Evolutionary conservation across 1,140 invertebrate genomes (phyloP).

Genomic region (Orchesella cincta): DNA sequence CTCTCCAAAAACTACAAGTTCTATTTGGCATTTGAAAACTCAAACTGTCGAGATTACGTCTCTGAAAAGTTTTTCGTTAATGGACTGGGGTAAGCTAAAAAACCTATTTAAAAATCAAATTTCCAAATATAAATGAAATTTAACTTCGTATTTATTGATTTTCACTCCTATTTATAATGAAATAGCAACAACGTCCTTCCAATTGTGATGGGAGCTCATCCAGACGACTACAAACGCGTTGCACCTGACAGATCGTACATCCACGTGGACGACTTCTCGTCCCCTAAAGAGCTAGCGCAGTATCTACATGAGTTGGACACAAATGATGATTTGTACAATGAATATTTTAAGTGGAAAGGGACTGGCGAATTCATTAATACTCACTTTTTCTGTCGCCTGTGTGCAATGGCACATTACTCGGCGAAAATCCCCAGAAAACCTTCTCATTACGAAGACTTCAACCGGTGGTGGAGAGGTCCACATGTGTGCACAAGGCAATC

Average conservation of each 20-base stretch:
- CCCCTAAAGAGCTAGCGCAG: constrained; percentile 77
- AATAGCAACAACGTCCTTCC: constrained; percentile 81
- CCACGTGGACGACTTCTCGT: constrained; percentile 91
- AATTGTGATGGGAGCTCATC: constrained; percentile 92
- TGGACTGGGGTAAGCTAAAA: constrained; percentile 76
- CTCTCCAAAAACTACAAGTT: constrained; percentile 96
- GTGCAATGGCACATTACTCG: constrained; percentile 80
- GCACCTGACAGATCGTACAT: constrained; percentile 87
- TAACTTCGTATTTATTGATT: not conserved
- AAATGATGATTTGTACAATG: constrained; percentile 86
- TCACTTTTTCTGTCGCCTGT: constrained; percentile 92
- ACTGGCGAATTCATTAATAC: constrained; percentile 93
- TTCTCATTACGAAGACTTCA: constrained; percentile 71
- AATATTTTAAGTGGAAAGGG: constrained; percentile 87
- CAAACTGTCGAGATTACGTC: constrained; percentile 93
- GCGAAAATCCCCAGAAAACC: constrained; percentile 50
- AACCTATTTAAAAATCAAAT: no score
- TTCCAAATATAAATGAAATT: no score
- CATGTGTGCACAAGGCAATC: constrained; percentile 50
- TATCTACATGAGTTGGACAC: constrained; percentile 81
- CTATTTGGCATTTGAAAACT: constrained; percentile 96
- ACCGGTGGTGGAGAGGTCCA: constrained; percentile 81
- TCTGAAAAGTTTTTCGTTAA: constrained; percentile 97
- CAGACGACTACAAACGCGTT: constrained; percentile 81
- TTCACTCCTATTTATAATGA: not conserved